A percentile compares a stretch with the other conserved stretches of the same genome.
Conservation (phyloP, 2,797 vertebrate genomes). For the Microcaecilia unicolor region DNA sequence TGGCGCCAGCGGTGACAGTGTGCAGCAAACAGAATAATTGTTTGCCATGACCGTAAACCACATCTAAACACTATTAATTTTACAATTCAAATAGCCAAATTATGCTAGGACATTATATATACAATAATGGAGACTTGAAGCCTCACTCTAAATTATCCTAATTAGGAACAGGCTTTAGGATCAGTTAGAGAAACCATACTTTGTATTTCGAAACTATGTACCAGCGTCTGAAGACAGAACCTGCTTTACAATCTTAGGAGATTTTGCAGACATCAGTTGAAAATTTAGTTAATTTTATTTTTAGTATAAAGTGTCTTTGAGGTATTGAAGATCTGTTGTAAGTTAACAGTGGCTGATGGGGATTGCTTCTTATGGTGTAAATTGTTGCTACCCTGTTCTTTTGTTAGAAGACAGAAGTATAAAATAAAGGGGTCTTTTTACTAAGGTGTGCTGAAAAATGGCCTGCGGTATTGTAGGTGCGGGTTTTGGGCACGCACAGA, state of each 20-base stretch:
- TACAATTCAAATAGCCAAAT: background rate
- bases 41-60: conserved; percentile 1
- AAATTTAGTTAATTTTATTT: too few relatives aligned
- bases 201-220: background rate
- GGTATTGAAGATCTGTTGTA: too few relatives aligned
- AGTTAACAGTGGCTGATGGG: too few relatives aligned
- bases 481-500: too few relatives aligned
- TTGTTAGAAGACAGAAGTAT: too few relatives aligned
- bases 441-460: too few relatives aligned
- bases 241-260: background rate
- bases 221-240: background rate
- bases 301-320: too few relatives aligned
- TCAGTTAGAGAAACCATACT: background rate
- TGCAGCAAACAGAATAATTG: background rate
- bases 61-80: conserved; percentile 9
- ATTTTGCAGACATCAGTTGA: background rate
- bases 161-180: conserved; percentile 14
- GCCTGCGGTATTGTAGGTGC: too few relatives aligned
- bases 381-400: too few relatives aligned
- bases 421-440: too few relatives aligned
- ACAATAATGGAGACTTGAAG: background rate
- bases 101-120: conserved; percentile 34
- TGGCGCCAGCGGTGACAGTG: conserved; percentile 11
- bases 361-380: too few relatives aligned
- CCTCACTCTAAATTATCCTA: background rate